phyloP scores from a whole-genome alignment of 2,113 vertebrate genomes.

The Variabilichromis moorii region DNA sequence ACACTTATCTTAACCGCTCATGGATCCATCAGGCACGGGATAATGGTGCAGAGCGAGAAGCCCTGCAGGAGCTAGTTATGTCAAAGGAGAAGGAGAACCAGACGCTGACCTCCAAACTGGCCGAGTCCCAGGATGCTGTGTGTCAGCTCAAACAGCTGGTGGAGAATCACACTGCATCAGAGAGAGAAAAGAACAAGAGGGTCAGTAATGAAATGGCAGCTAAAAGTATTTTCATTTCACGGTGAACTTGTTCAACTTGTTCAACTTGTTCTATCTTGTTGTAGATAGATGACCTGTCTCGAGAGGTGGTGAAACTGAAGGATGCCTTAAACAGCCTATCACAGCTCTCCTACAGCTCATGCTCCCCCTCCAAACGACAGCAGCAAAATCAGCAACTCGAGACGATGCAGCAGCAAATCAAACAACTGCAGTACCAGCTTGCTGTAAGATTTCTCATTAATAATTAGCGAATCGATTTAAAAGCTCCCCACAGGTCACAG shows the following conservation, averaged over 20 bases:
- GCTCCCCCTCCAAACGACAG: slow-evolving; percentile 77
- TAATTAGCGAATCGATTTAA: background rate
- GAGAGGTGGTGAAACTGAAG: slow-evolving; percentile 91
- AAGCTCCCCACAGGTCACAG: background rate
- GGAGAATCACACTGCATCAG: slow-evolving; percentile 81
- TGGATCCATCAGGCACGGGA: slow-evolving; percentile 41
- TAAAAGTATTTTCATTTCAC: background rate
- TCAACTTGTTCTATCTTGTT: background rate
- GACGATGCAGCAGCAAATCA: slow-evolving; percentile 86
- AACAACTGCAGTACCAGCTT: slow-evolving; percentile 90
- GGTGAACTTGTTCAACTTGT: background rate
- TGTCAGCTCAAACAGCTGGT: slow-evolving; percentile 80
- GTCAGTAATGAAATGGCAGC: slow-evolving; percentile 47
- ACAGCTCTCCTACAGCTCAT: slow-evolving; percentile 86
- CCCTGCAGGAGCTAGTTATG: slow-evolving; percentile 53
- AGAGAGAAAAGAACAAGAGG: slow-evolving; percentile 94
- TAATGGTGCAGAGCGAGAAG: slow-evolving; percentile 50
- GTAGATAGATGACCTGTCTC: slow-evolving; percentile 90
- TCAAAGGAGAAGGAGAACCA: slow-evolving; percentile 61
- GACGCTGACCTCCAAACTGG: slow-evolving; percentile 70
- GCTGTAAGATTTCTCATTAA: slow-evolving; percentile 70
- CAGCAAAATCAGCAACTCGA: slow-evolving; percentile 91
- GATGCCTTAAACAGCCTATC: slow-evolving; percentile 96
- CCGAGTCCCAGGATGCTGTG: slow-evolving; percentile 81
- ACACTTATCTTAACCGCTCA: background rate